Conservation (phyloP, 2,797 vertebrate species). For the Hydrocynus forskahlii region DNA sequence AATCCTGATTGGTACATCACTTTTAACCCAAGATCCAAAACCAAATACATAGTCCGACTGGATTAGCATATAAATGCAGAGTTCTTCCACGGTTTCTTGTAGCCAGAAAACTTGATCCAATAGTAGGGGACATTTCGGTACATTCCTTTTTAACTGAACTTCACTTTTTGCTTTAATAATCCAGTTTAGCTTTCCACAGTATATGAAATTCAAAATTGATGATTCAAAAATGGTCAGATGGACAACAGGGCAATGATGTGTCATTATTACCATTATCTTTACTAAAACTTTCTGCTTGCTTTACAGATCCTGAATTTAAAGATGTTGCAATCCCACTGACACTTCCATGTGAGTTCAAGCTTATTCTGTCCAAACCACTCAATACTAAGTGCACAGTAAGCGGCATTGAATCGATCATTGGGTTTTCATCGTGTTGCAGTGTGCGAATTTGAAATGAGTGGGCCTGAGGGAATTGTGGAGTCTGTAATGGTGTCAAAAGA, state of each 20-base stretch:
- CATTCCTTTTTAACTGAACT: no score
- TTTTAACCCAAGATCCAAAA: no score
- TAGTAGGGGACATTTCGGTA: no score
- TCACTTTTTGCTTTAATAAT: neutral
- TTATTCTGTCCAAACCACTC: constrained; percentile 5
- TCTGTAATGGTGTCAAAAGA: constrained; percentile 88
- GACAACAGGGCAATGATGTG: neutral
- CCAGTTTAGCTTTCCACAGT: no score
- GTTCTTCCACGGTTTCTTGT: no score
- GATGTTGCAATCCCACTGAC: constrained; percentile 85
- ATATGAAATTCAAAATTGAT: neutral
- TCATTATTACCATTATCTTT: neutral
- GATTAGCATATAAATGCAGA: no score
- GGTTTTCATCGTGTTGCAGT: constrained; percentile 67
- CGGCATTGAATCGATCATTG: constrained; percentile 51
- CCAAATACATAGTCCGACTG: no score
- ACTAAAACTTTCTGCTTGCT: constrained; percentile 64
- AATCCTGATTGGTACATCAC: no score
- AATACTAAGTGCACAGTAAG: constrained; percentile 51
- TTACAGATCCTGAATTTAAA: constrained; percentile 96
- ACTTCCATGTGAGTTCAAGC: constrained; percentile 87
- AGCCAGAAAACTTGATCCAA: no score
- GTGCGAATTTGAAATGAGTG: constrained; percentile 97
- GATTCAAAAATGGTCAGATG: neutral
- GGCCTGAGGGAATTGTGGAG: constrained; percentile 92